phyloP scores from a whole-genome alignment of 2,113 vertebrate species.

The Amblyopsis rosae region DNA sequence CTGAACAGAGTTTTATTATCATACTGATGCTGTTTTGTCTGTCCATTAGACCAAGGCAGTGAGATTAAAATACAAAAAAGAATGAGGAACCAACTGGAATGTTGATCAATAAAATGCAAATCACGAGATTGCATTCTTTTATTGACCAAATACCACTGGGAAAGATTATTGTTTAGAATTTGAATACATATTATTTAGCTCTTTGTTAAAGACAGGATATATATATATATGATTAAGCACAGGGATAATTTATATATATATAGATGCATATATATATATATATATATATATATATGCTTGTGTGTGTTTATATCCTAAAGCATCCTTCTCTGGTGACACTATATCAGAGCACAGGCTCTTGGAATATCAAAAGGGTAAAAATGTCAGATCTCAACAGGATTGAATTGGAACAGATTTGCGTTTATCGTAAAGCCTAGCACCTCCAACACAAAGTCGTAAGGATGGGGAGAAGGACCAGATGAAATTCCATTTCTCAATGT shows the following conservation, averaged over 20 bases:
- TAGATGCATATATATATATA: too few relatives aligned
- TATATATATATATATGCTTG: too few relatives aligned
- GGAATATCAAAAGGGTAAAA: conserved; percentile 60
- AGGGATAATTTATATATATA: too few relatives aligned
- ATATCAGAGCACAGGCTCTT: conserved; percentile 27
- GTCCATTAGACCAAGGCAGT: neutral
- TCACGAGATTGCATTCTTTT: too few relatives aligned
- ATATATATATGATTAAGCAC: too few relatives aligned
- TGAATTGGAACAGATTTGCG: conserved; percentile 47
- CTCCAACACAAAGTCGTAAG: conserved; percentile 48
- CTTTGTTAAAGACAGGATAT: too few relatives aligned
- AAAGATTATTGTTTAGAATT: too few relatives aligned
- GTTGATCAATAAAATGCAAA: too few relatives aligned
- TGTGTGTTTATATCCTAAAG: neutral
- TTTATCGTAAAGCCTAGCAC: conserved; percentile 54
- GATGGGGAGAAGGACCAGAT: conserved; percentile 49
- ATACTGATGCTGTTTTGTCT: neutral
- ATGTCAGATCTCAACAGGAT: conserved; percentile 54
- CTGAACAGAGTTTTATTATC: conserved; percentile 12
- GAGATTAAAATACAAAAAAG: neutral
- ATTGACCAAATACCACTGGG: too few relatives aligned
- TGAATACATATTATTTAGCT: too few relatives aligned
- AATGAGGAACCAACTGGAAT: too few relatives aligned
- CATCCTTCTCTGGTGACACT: conserved; percentile 19
- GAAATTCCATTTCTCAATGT: conserved; percentile 66